phyloP scores from a whole-genome alignment of 2,797 vertebrate genomes.

The Melanotaenia maccullochi region DNA sequence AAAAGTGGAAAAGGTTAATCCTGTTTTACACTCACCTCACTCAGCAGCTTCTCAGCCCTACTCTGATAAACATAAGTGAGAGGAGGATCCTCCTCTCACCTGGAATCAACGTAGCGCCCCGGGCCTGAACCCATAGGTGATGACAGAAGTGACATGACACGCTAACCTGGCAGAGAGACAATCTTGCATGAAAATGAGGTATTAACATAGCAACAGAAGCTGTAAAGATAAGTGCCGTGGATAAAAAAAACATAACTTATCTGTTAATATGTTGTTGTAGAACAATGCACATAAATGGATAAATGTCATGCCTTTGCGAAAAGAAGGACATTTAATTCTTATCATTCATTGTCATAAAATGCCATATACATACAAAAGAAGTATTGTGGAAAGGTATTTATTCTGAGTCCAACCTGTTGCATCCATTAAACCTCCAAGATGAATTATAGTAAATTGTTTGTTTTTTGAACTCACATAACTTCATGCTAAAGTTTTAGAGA shows the following conservation, averaged over 20 bases:
- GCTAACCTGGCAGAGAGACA: slow-evolving; percentile 3
- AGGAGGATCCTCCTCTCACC: slow-evolving; percentile 58
- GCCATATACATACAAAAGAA: neutral
- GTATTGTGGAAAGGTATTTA: neutral
- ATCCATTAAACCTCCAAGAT: neutral
- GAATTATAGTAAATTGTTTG: too few relatives aligned
- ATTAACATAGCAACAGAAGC: slow-evolving; percentile 11
- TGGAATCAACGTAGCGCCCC: slow-evolving; percentile 47
- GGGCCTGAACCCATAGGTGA: slow-evolving; percentile 49
- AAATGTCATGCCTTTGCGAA: neutral
- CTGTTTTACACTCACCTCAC: slow-evolving; percentile 67
- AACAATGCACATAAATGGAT: neutral
- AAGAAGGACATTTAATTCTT: neutral
- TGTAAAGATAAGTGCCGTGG: slow-evolving; percentile 20
- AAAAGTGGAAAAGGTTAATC: slow-evolving; percentile 73
- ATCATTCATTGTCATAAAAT: neutral
- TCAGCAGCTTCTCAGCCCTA: slow-evolving; percentile 65
- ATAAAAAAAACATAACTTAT: neutral
- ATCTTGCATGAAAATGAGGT: neutral
- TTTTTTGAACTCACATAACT: slow-evolving; percentile 12
- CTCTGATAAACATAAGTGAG: slow-evolving; percentile 55
- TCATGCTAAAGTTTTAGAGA: slow-evolving; percentile 9
- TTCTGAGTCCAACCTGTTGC: too few relatives aligned
- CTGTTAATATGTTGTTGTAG: neutral
- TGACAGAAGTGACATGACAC: slow-evolving; percentile 41